Evolutionary conservation across 2,113 vertebrate genomes (phyloP).

Genomic region (Marmota monax): DNA sequence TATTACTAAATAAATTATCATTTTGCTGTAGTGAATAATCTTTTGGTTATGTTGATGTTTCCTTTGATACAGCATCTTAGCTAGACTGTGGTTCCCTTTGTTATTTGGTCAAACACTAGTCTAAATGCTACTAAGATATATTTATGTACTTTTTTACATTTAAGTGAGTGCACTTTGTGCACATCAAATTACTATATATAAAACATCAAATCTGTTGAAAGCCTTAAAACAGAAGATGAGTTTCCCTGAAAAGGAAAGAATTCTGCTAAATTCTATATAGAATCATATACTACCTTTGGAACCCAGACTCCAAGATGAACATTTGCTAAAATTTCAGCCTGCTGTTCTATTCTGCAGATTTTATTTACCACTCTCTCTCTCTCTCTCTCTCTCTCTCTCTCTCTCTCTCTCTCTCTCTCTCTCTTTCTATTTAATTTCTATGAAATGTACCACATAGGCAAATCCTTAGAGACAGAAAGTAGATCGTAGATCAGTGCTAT

Average conservation of each 20-base stretch:
- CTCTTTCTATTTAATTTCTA: not conserved
- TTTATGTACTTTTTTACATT: not conserved
- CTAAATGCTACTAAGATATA: too few relatives aligned
- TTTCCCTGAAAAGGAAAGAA: not conserved
- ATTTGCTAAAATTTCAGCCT: not conserved
- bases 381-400: too few relatives aligned
- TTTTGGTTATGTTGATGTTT: not conserved
- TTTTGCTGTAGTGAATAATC: not conserved
- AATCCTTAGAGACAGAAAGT: not conserved
- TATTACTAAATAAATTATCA: too few relatives aligned
- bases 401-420: too few relatives aligned
- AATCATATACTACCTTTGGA: not conserved
- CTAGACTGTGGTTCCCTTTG: too few relatives aligned
- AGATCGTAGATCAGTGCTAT: not conserved
- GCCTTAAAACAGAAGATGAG: not conserved
- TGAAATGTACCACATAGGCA: not conserved
- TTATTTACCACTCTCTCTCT: not conserved
- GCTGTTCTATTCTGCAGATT: not conserved
- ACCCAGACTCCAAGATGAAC: not conserved
- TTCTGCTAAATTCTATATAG: not conserved
- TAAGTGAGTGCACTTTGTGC: not conserved
- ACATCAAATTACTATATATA: too few relatives aligned
- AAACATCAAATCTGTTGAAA: too few relatives aligned
- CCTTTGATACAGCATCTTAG: not conserved
- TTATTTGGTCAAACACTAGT: too few relatives aligned